These are phyloP conservation scores for Corythornis vintsioides DNA, from an alignment of 2,113 vertebrate species.

Conservation along the genomic window DNA sequence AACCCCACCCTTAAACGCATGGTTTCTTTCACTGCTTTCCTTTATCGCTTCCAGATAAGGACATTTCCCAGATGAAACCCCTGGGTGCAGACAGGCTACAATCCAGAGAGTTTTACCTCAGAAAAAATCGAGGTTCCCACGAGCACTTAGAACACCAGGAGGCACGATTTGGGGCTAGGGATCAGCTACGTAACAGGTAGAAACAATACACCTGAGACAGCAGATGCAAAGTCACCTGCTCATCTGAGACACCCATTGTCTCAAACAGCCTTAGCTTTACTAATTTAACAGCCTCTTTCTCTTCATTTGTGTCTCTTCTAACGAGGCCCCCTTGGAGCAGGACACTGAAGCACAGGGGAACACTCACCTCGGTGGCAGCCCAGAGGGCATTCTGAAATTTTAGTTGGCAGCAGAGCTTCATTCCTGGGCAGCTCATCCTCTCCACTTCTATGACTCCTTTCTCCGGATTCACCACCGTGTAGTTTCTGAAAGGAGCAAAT, in stretches of 20 bases:
- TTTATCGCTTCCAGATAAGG: constrained; percentile 28
- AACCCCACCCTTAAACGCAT: background rate
- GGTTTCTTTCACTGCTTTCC: constrained; percentile 37
- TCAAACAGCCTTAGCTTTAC: background rate
- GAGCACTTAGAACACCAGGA: background rate
- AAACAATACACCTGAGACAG: background rate
- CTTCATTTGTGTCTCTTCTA: background rate
- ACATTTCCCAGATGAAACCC: background rate
- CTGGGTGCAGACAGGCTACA: background rate
- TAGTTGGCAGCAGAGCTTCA: constrained; percentile 88
- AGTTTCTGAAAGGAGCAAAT: constrained; percentile 80
- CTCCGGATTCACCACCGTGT: constrained; percentile 91
- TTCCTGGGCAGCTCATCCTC: constrained; percentile 87
- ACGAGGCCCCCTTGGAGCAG: background rate
- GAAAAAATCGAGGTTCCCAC: background rate
- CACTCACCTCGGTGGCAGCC: constrained; percentile 89
- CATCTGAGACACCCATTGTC: background rate
- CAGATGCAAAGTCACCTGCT: background rate
- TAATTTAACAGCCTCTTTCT: background rate
- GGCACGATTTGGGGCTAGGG: background rate
- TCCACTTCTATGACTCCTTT: constrained; percentile 91
- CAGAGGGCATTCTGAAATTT: constrained; percentile 90
- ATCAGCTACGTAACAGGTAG: background rate
- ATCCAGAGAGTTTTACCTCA: background rate
- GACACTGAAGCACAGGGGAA: background rate